Evolutionary conservation across 2,797 vertebrate genomes (phyloP).

Genomic region (Ambastaia sidthimunki): DNA sequence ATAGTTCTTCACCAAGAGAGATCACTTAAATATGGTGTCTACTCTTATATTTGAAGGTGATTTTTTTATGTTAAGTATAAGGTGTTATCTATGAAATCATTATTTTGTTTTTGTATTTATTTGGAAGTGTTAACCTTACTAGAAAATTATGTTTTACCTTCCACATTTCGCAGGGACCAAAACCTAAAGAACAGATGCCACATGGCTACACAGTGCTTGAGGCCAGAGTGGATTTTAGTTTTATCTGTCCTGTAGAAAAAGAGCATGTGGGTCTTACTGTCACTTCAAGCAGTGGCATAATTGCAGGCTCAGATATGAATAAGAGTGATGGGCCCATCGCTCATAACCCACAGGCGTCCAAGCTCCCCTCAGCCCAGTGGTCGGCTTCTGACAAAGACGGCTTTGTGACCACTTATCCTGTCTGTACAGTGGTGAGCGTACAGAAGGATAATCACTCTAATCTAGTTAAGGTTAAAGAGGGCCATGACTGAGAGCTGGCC

Average conservation of each 20-base stretch:
- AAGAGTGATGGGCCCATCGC: slow-evolving; percentile 84
- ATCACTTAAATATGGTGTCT: too few relatives aligned
- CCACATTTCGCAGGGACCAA: slow-evolving; percentile 24
- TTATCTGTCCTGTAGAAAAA: slow-evolving; percentile 20
- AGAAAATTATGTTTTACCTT: neutral
- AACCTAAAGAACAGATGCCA: slow-evolving; percentile 59
- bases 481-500: slow-evolving; percentile 97
- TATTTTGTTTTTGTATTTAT: too few relatives aligned
- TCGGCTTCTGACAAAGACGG: slow-evolving; percentile 79
- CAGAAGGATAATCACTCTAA: slow-evolving; percentile 98
- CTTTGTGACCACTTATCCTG: slow-evolving; percentile 91
- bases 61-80: too few relatives aligned
- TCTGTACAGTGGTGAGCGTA: slow-evolving; percentile 96
- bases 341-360: slow-evolving; percentile 89
- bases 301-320: slow-evolving; percentile 89
- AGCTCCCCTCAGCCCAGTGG: slow-evolving; percentile 73
- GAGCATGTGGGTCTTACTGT: slow-evolving; percentile 63
- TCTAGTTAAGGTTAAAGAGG: slow-evolving; percentile 99
- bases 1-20: too few relatives aligned
- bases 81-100: too few relatives aligned
- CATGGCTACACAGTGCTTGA: slow-evolving; percentile 69
- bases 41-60: too few relatives aligned
- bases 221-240: slow-evolving; percentile 69
- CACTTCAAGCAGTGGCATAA: slow-evolving; percentile 68
- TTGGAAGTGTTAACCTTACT: neutral